Conservation (phyloP, 2,888 invertebrate genomes). For the Disparrhopalites patrizii region DNA sequence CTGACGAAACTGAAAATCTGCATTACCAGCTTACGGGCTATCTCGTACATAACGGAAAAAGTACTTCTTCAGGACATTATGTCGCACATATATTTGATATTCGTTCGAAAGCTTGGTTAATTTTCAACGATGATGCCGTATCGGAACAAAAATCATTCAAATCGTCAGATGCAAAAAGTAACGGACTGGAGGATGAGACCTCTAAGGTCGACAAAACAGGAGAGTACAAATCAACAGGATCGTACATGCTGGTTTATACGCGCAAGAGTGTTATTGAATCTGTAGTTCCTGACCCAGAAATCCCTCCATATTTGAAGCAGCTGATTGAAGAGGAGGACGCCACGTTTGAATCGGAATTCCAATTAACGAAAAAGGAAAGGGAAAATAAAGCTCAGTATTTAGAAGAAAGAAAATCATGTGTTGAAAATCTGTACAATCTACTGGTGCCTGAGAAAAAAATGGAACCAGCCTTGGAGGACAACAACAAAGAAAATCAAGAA, state of each 20-base stretch:
- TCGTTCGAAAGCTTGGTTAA: conserved; percentile 59
- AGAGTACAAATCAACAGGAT: conserved; percentile 55
- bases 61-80: conserved; percentile 65
- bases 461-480: background rate
- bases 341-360: conserved; percentile 52
- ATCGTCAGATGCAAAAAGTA: conserved; percentile 22
- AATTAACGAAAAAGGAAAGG: conserved; percentile 49
- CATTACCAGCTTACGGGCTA: conserved; percentile 62
- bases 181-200: conserved; percentile 25
- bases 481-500: background rate
- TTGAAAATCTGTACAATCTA: conserved; percentile 18
- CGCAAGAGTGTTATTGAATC: conserved; percentile 42
- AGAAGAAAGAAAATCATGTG: conserved; percentile 4
- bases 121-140: conserved; percentile 61
- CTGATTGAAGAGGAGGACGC: conserved; percentile 52
- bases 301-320: conserved; percentile 49
- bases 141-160: conserved; percentile 42
- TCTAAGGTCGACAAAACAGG: conserved; percentile 12
- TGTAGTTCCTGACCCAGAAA: conserved; percentile 42
- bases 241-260: conserved; percentile 63
- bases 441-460: conserved; percentile 2
- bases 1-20: conserved; percentile 24
- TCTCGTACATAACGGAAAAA: conserved; percentile 62
- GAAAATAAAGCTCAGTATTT: conserved; percentile 39
- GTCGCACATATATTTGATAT: conserved; percentile 58